These are phyloP conservation scores for Equus przewalskii DNA, from an alignment of 2,113 vertebrate genomes.

Conservation along the genomic window DNA sequence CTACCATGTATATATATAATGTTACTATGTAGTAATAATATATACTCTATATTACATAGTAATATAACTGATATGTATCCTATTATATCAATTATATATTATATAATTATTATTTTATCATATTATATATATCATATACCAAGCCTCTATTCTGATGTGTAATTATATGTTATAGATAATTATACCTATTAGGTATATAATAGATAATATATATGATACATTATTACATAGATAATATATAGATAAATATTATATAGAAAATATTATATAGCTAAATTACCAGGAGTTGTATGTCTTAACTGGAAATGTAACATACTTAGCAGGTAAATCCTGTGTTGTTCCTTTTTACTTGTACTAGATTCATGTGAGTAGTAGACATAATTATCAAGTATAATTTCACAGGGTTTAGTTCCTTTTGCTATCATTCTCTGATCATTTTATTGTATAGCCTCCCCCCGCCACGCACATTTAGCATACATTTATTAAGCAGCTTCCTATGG, in stretches of 20 bases:
- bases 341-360: background rate
- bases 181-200: background rate
- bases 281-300: background rate
- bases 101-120: too few species aligned
- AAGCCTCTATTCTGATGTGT: background rate
- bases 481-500: background rate
- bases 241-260: background rate
- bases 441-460: background rate
- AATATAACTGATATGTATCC: background rate
- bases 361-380: background rate
- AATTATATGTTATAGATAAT: background rate
- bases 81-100: background rate
- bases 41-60: background rate
- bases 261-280: slow-evolving; percentile 9
- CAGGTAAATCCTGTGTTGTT: background rate
- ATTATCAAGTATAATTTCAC: background rate
- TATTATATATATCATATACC: background rate
- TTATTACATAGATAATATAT: background rate
- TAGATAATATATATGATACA: background rate
- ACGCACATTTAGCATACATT: background rate
- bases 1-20: background rate
- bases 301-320: background rate
- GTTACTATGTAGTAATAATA: background rate
- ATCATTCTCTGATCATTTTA: background rate
- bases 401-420: background rate